Evolutionary conservation across 1,140 invertebrate species (phyloP).

Genomic region (Ephestia elutella): DNA sequence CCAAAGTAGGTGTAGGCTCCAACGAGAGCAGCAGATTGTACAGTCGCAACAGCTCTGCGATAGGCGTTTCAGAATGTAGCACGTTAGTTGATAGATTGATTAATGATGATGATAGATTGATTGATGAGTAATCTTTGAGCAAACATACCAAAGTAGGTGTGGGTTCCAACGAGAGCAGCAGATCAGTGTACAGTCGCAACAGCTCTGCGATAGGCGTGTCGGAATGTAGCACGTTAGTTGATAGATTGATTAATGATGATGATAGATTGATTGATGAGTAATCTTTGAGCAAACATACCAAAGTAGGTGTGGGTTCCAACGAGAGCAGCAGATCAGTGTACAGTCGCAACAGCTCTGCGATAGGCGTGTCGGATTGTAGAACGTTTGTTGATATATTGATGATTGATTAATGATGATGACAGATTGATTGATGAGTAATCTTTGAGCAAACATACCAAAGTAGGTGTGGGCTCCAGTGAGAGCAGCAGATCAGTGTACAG

Average conservation of each 20-base stretch:
- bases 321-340: constrained; percentile 53
- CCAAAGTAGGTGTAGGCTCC: constrained; percentile 53
- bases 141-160: constrained; percentile 45
- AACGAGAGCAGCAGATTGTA: constrained; percentile 50
- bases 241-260: constrained; percentile 44
- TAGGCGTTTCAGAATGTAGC: constrained; percentile 41
- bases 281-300: constrained; percentile 35
- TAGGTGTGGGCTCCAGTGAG: constrained; percentile 49
- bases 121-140: not conserved
- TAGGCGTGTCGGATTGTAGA: constrained; percentile 41
- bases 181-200: constrained; percentile 46
- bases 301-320: constrained; percentile 48
- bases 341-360: constrained; percentile 44
- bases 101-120: too few species aligned
- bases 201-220: constrained; percentile 47
- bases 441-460: constrained; percentile 32
- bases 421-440: not conserved
- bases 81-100: too few species aligned
- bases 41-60: constrained; percentile 44
- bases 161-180: constrained; percentile 50
- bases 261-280: not conserved
- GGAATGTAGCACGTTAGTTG: constrained; percentile 43
- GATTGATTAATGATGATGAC: too few species aligned
- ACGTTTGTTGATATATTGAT: too few species aligned
- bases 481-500: constrained; percentile 52